phyloP scores from a whole-genome alignment of 1,140 invertebrate genomes.

The Brachionus rotundiformis region DNA sequence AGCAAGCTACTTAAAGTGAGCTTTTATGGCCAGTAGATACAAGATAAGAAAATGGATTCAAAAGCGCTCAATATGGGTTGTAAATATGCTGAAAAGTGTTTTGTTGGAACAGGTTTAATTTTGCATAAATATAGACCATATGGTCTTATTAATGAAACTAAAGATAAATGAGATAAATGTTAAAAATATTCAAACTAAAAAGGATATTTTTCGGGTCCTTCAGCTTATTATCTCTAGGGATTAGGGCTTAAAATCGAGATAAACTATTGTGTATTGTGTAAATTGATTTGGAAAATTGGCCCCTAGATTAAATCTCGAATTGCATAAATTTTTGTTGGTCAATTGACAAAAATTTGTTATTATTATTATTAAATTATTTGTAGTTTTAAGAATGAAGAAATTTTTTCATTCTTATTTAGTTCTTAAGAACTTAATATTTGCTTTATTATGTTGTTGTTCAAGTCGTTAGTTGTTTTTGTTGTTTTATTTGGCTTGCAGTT shows the following conservation, averaged over 20 bases:
- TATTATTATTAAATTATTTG: background rate
- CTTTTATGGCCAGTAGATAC: background rate
- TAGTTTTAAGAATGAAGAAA: constrained; percentile 6
- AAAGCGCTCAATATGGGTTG: background rate
- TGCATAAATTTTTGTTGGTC: background rate
- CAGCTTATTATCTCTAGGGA: background rate
- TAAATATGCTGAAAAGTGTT: background rate
- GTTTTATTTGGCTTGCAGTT: constrained; percentile 25
- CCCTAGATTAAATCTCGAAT: background rate
- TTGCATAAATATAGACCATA: background rate
- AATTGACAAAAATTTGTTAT: constrained; percentile 10
- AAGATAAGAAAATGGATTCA: background rate
- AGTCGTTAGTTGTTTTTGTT: background rate
- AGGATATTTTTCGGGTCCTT: background rate
- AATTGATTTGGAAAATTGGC: background rate
- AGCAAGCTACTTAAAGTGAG: background rate
- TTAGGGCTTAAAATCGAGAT: background rate
- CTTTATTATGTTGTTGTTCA: constrained; percentile 13
- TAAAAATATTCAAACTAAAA: background rate
- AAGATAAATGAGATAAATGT: no score
- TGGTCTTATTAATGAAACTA: no score
- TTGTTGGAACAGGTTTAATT: background rate
- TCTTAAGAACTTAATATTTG: constrained; percentile 47
- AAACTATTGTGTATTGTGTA: background rate
- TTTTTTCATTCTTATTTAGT: background rate